Percentiles rank a stretch among this genome's conserved stretches.
These are phyloP conservation scores for Acyrthosiphon pisum DNA, from an alignment of 1,140 invertebrate genomes.

Conservation along the genomic window DNA sequence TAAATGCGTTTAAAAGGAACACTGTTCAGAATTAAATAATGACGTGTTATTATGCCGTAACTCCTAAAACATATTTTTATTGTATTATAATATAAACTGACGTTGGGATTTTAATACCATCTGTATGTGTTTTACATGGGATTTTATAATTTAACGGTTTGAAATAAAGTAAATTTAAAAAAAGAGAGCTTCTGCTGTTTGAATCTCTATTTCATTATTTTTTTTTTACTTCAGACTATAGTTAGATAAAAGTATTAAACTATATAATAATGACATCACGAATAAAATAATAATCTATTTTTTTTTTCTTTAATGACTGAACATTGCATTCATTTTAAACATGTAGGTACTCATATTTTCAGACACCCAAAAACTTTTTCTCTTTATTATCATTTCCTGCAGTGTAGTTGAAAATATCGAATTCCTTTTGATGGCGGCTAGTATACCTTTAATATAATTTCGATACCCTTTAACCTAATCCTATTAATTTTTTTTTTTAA, in stretches of 20 bases:
- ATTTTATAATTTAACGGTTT: neutral
- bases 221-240: neutral
- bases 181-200: neutral
- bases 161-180: neutral
- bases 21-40: neutral
- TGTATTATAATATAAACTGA: neutral
- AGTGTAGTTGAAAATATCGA: slow-evolving; percentile 20
- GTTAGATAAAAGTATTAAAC: neutral
- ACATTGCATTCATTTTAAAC: neutral
- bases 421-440: slow-evolving; percentile 41
- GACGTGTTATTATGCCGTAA: neutral
- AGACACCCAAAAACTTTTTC: slow-evolving; percentile 1
- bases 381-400: slow-evolving; percentile 52
- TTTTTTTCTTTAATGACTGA: neutral
- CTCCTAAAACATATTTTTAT: neutral
- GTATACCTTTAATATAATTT: slow-evolving; percentile 38
- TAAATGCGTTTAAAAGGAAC: neutral
- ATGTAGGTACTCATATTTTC: neutral
- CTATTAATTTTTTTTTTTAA: slow-evolving; percentile 57
- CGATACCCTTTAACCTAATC: slow-evolving; percentile 45
- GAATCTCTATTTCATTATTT: neutral
- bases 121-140: neutral
- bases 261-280: too few species aligned
- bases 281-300: neutral
- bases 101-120: neutral